phyloP scores from a whole-genome alignment of 1,140 invertebrate species.

The Hyles euphorbiae region DNA sequence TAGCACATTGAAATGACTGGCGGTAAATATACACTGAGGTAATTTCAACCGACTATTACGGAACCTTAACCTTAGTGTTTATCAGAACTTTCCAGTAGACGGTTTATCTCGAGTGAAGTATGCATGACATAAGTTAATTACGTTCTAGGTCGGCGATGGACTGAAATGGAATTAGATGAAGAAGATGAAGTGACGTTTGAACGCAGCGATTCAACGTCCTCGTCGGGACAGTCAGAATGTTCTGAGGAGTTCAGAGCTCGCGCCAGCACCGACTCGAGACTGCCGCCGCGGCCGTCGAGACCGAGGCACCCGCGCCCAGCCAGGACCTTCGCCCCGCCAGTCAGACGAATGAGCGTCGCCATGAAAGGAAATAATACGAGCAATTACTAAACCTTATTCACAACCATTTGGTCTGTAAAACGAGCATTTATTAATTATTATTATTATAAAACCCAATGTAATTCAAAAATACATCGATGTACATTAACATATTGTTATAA shows the following conservation, averaged over 20 bases:
- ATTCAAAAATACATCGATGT: background rate
- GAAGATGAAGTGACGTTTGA: constrained; percentile 37
- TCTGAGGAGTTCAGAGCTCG: constrained; percentile 53
- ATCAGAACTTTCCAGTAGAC: too few relatives aligned
- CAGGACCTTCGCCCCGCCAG: constrained; percentile 25
- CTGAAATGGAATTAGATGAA: constrained; percentile 52
- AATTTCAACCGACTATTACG: too few relatives aligned
- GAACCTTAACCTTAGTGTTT: too few relatives aligned
- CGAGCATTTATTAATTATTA: too few relatives aligned
- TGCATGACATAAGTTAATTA: background rate
- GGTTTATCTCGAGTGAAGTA: background rate
- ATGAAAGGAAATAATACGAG: constrained; percentile 60
- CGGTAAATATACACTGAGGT: too few relatives aligned
- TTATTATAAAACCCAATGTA: too few relatives aligned
- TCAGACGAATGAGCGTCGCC: constrained; percentile 60
- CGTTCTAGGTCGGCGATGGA: constrained; percentile 51
- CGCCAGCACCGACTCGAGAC: constrained; percentile 60
- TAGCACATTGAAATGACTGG: too few relatives aligned
- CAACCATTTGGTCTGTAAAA: too few relatives aligned
- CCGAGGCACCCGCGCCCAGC: constrained; percentile 39
- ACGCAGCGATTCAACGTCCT: constrained; percentile 53
- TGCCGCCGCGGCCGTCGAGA: constrained; percentile 52
- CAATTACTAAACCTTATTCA: constrained; percentile 35
- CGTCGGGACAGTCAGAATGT: constrained; percentile 40
- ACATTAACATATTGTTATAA: too few relatives aligned